These are phyloP conservation scores for Acromyrmex echinatior DNA, from an alignment of 1,140 invertebrate species.

Conservation along the genomic window DNA sequence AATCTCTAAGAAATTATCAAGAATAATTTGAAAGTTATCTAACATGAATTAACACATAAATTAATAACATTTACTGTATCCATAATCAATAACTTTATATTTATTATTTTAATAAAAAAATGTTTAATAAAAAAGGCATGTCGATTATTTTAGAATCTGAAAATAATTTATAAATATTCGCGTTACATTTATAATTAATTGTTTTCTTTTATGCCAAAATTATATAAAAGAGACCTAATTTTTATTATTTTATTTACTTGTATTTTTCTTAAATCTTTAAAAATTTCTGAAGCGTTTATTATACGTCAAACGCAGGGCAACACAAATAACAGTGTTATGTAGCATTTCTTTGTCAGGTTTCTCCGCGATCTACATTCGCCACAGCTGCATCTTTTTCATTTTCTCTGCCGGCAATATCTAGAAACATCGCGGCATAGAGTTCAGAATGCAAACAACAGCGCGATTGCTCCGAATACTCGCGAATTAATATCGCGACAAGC, in stretches of 20 bases:
- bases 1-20: not conserved
- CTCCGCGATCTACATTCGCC: not conserved
- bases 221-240: not conserved
- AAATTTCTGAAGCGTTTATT: not conserved
- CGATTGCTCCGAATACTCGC: slow-evolving; percentile 31
- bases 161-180: not conserved
- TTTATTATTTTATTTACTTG: not conserved
- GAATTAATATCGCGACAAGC: slow-evolving; percentile 34
- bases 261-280: not conserved
- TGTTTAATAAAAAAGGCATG: not conserved
- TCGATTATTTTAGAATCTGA: not conserved
- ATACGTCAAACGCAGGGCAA: not conserved
- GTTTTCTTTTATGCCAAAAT: not conserved
- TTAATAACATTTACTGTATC: not conserved
- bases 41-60: not conserved
- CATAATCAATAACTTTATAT: not conserved
- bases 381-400: slow-evolving; percentile 22
- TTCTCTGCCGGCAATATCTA: not conserved
- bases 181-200: not conserved
- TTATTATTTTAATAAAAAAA: not conserved
- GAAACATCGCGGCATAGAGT: not conserved
- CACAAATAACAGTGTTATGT: not conserved
- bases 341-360: not conserved
- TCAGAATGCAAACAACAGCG: slow-evolving; percentile 3
- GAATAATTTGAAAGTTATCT: not conserved